These are phyloP conservation scores for Drosophila insularis DNA, from an alignment of 1,140 invertebrate species.

Conservation along the genomic window DNA sequence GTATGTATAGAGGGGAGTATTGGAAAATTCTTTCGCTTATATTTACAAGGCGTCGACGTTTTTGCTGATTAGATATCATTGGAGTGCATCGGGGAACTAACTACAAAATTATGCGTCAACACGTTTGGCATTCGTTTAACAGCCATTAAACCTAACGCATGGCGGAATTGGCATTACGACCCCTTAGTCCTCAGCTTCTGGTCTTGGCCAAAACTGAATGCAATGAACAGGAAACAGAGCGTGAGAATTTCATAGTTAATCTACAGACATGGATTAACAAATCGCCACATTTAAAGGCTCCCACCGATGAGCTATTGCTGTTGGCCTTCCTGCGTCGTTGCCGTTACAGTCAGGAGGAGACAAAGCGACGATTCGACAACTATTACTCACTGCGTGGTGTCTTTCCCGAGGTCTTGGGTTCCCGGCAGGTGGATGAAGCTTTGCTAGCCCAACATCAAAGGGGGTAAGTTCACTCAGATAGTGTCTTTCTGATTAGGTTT, in stretches of 20 bases:
- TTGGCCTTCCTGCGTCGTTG: constrained; percentile 86
- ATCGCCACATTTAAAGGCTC: constrained; percentile 84
- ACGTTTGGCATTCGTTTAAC: constrained; percentile 36
- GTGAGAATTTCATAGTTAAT: constrained; percentile 82
- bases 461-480: constrained; percentile 81
- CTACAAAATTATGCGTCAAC: constrained; percentile 4
- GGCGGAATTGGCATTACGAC: constrained; percentile 60
- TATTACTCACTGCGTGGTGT: constrained; percentile 85
- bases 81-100: background rate
- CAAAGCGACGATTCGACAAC: constrained; percentile 86
- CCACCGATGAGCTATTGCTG: constrained; percentile 84
- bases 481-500: no score
- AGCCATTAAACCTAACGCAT: constrained; percentile 45
- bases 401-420: constrained; percentile 84
- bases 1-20: constrained; percentile 7
- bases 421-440: constrained; percentile 69
- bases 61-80: constrained; percentile 54
- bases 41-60: constrained; percentile 42
- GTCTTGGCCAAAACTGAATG: constrained; percentile 84
- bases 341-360: constrained; percentile 87
- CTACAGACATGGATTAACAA: constrained; percentile 86
- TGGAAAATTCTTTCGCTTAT: constrained; percentile 44
- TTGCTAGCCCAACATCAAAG: constrained; percentile 82
- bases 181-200: constrained; percentile 45
- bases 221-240: constrained; percentile 83